Percentiles rank a stretch among this genome's conserved stretches.
phyloP scores from a whole-genome alignment of 2,888 invertebrate genomes.

The Caradrina kadenii region DNA sequence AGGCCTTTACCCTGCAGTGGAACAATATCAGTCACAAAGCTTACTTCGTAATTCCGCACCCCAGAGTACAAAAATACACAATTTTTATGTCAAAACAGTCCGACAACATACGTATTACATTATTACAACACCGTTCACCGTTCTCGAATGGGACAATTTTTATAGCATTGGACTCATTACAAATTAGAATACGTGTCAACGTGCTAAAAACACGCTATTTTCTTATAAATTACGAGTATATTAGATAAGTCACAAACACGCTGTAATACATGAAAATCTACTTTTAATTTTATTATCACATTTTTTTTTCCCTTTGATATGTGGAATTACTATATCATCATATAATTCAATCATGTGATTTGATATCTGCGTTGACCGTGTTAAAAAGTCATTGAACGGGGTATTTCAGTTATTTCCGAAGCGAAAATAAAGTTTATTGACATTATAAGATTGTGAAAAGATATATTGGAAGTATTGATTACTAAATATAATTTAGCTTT shows the following conservation, averaged over 20 bases:
- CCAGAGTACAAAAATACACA: background rate
- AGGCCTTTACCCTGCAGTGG: no score
- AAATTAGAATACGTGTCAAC: constrained; percentile 19
- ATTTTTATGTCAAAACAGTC: constrained; percentile 16
- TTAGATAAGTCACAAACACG: constrained; percentile 48
- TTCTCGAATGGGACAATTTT: constrained; percentile 43
- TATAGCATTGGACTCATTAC: constrained; percentile 45
- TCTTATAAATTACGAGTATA: constrained; percentile 34
- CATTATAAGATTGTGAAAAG: background rate
- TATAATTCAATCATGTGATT: constrained; percentile 24
- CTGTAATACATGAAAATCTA: constrained; percentile 22
- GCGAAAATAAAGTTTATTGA: constrained; percentile 4
- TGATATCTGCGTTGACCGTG: constrained; percentile 22
- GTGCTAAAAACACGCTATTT: constrained; percentile 29
- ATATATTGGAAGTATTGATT: background rate
- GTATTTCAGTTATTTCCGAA: constrained; percentile 5
- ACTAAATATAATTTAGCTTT: background rate
- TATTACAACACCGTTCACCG: constrained; percentile 31
- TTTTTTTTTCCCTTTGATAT: constrained; percentile 41
- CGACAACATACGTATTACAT: constrained; percentile 7
- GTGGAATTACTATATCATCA: constrained; percentile 41
- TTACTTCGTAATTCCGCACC: background rate
- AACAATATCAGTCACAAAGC: no score
- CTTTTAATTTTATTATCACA: constrained; percentile 28
- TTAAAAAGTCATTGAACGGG: constrained; percentile 33